Base-by-base conservation (phyloP, 2,113 vertebrate genomes). In the Trinectes maculatus region DNA sequence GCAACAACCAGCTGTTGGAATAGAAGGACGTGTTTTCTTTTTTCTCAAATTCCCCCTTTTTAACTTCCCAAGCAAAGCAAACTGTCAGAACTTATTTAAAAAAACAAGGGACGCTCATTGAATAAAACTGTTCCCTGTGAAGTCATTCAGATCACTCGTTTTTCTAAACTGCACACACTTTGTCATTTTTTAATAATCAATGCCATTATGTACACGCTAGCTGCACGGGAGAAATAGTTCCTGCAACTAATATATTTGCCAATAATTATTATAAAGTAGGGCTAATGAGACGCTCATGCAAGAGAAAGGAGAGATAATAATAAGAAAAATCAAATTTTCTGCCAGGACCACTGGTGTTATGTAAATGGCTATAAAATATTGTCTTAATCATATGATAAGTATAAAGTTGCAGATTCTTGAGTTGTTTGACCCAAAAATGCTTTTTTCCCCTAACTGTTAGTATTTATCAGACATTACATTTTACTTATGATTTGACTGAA, bases 1-100 rank as follows among this genome's bases (percentile, higher is more conserved):
- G 37, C 40, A 26, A 37, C 22, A 26, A 63, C 55, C 70, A 71
- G 61, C 56, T 52, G 80, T 51, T 61, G 39, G 42, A 59, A 18
- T 21, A 57, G 25, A 47, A n/a, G 54, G 49, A 42, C 46, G 56
- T 54, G 24, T 63, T 66, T 10, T 37, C 13, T 16, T 13, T 64
- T 74, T 56, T 51, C 57, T 65, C 33, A 47, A 33, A 37, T 15
- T 73, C 29, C 8, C 19, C 10, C 33, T 24, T 36, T 4, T 22
- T 8, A n/a, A 39, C 1, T 4, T 61, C 22, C 19, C 43, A 8
- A 29, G 10, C 36, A 56, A 26, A 6, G 15, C 40, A 43, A 34
- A 51, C 29, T 31, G 8, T 5, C 4, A 31, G 8, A 31, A 31
- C 8, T 5, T 31, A 31, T 31, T 31, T 37, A 13, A 12, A 37